phyloP scores from a whole-genome alignment of 2,888 invertebrate species.

The Drosophila hamatofila region DNA sequence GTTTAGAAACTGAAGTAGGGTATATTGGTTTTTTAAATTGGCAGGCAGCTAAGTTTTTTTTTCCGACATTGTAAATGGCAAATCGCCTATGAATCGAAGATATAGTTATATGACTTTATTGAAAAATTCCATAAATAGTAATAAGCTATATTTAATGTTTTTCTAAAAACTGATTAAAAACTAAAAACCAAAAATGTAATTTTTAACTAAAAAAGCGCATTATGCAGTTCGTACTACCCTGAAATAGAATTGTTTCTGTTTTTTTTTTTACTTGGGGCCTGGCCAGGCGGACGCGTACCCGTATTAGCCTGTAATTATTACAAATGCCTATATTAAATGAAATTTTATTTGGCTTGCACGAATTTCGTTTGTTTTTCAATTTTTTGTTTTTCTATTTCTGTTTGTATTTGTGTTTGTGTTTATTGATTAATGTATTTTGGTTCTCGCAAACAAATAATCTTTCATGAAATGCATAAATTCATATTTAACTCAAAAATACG shows the following conservation, averaged over 20 bases:
- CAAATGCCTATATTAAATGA: slow-evolving; percentile 67
- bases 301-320: slow-evolving; percentile 64
- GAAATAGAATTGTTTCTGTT: no score
- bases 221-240: neutral
- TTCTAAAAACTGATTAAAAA: neutral
- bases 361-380: slow-evolving; percentile 22
- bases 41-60: no score
- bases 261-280: slow-evolving; percentile 2
- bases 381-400: slow-evolving; percentile 3
- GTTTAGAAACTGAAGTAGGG: neutral
- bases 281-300: slow-evolving; percentile 18
- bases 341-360: slow-evolving; percentile 43
- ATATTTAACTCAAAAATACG: slow-evolving; percentile 50
- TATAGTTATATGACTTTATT: no score
- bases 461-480: slow-evolving; percentile 59
- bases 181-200: neutral
- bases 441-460: slow-evolving; percentile 59
- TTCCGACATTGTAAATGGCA: no score
- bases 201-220: neutral
- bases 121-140: no score
- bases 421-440: slow-evolving; percentile 63
- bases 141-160: no score
- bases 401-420: slow-evolving; percentile 37
- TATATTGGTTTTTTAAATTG: neutral
- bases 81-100: neutral